Evolutionary conservation across 2,888 invertebrate genomes (phyloP).

Genomic region (Notodonta dromedarius): DNA sequence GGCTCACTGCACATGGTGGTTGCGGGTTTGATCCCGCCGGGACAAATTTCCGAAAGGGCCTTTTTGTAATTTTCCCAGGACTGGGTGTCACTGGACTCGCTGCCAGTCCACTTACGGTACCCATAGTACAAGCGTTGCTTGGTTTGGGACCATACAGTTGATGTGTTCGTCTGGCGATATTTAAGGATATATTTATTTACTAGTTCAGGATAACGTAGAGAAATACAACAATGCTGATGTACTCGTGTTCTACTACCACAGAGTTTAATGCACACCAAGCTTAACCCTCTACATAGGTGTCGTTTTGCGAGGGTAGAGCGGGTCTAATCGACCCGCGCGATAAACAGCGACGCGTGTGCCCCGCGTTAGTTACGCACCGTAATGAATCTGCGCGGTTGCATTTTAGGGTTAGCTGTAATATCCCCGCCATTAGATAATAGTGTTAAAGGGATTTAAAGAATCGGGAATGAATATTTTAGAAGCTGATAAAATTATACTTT

Average conservation of each 20-base stretch:
- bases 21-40: too few species aligned
- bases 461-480: not conserved
- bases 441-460: not conserved
- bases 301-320: constrained; percentile 62
- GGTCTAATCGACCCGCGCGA: constrained; percentile 66
- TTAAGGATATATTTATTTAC: too few species aligned
- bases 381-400: constrained; percentile 71
- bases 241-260: not conserved
- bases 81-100: too few species aligned
- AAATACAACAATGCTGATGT: too few species aligned
- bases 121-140: too few species aligned
- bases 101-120: too few species aligned
- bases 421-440: constrained; percentile 54
- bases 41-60: too few species aligned
- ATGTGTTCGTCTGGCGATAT: too few species aligned
- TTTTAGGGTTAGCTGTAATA: constrained; percentile 66
- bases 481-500: not conserved
- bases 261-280: not conserved
- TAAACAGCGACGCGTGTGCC: constrained; percentile 69
- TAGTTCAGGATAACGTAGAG: too few species aligned
- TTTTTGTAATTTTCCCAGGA: too few species aligned
- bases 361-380: constrained; percentile 69
- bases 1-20: too few species aligned
- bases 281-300: constrained; percentile 36
- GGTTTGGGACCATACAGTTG: too few species aligned